Percentiles rank a stretch among this genome's conserved stretches.
Evolutionary conservation across 2,797 vertebrate species (phyloP).

Genomic region (Hyperoplus lanceolatus): DNA sequence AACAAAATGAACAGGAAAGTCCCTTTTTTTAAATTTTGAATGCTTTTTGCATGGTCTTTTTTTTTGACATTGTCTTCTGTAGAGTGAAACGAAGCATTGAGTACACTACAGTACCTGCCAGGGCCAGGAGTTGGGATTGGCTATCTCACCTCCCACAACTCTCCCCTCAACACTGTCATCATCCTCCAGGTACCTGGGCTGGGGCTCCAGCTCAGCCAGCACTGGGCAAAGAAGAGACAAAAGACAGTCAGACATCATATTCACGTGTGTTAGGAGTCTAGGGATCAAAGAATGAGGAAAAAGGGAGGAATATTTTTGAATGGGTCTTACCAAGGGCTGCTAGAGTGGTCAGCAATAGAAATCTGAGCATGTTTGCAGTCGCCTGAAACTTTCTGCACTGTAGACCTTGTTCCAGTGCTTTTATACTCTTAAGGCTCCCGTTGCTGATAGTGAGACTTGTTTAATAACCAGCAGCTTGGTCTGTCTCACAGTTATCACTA

Average conservation of each 20-base stretch:
- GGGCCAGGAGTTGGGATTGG: constrained; percentile 82
- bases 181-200: constrained; percentile 83
- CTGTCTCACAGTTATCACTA: constrained; percentile 75
- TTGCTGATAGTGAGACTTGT: constrained; percentile 14
- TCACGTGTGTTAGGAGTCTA: not conserved
- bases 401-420: constrained; percentile 30
- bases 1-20: not conserved
- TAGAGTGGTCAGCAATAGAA: constrained; percentile 80
- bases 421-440: constrained; percentile 56
- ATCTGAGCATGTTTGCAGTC: constrained; percentile 81
- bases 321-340: constrained; percentile 81
- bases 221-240: constrained; percentile 58
- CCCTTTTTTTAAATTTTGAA: too few relatives aligned
- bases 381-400: constrained; percentile 39
- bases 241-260: constrained; percentile 5
- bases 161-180: constrained; percentile 50
- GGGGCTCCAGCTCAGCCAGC: constrained; percentile 76
- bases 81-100: not conserved
- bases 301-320: not conserved
- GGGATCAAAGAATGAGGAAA: not conserved
- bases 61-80: too few relatives aligned
- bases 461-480: constrained; percentile 60
- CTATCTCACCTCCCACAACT: constrained; percentile 84
- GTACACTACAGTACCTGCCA: constrained; percentile 82
- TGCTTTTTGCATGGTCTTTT: too few relatives aligned